These are phyloP conservation scores for Crotalus tigris DNA, from an alignment of 2,113 vertebrate species.

Conservation along the genomic window DNA sequence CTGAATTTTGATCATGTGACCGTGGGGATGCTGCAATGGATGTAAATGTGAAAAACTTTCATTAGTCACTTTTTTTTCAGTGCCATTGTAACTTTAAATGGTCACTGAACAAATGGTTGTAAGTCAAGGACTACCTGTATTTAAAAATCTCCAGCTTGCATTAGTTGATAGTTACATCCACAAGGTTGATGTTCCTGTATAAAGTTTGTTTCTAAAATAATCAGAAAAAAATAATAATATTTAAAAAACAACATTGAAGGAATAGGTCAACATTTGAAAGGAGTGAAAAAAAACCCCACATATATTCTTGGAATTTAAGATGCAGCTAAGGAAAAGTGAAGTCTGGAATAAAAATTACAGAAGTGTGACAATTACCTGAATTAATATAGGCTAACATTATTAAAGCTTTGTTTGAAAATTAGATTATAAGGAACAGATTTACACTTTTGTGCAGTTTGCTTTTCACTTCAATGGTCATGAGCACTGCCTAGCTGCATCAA, in stretches of 20 bases:
- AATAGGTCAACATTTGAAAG: background rate
- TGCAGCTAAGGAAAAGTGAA: background rate
- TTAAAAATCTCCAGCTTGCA: background rate
- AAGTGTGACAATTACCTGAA: slow-evolving; percentile 1
- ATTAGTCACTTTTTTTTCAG: background rate
- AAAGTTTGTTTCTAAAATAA: background rate
- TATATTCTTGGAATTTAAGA: slow-evolving; percentile 1
- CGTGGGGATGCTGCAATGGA: background rate
- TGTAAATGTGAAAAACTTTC: background rate
- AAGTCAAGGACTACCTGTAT: background rate
- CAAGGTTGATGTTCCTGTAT: background rate
- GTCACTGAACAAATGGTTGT: background rate
- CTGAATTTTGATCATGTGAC: background rate
- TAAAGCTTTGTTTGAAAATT: background rate
- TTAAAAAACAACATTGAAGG: slow-evolving; percentile 10
- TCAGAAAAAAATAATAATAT: background rate
- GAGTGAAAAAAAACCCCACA: background rate
- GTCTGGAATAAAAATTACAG: background rate
- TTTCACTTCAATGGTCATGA: slow-evolving; percentile 22
- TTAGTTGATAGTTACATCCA: background rate
- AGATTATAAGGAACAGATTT: slow-evolving; percentile 32
- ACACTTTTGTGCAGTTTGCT: slow-evolving; percentile 31
- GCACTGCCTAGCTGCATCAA: background rate
- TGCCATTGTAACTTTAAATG: background rate
- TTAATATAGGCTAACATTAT: background rate